These are phyloP conservation scores for Cactoblastis cactorum DNA, from an alignment of 2,888 invertebrate species.

Conservation along the genomic window DNA sequence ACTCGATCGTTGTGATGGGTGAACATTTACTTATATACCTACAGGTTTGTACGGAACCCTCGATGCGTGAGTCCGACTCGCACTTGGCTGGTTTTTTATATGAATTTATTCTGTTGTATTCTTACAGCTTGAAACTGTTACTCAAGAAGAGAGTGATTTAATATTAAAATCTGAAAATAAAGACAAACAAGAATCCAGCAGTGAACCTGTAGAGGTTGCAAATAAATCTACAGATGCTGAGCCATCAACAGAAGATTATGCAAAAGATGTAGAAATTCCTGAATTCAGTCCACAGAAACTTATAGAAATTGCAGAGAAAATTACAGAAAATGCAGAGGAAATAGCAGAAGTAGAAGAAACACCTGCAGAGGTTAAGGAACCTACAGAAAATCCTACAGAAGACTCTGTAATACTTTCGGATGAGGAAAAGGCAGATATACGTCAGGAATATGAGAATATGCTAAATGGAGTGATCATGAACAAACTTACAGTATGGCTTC, in stretches of 20 bases:
- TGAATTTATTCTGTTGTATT: not conserved
- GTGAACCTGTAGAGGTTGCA: slow-evolving; percentile 1
- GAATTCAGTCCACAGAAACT: too few relatives aligned
- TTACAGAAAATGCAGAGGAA: not conserved
- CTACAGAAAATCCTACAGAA: not conserved
- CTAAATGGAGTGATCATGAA: not conserved
- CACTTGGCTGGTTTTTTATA: not conserved
- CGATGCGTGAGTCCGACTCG: too few relatives aligned
- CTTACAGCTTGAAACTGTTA: not conserved
- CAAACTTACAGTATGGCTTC: not conserved
- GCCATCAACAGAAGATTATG: slow-evolving; percentile 10
- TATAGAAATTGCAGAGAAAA: not conserved
- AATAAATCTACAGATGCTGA: slow-evolving; percentile 1
- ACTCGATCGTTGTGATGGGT: too few relatives aligned
- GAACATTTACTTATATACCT: too few relatives aligned
- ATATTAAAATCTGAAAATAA: not conserved
- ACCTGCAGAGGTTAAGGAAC: not conserved
- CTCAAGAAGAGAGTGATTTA: not conserved
- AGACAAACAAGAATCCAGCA: not conserved
- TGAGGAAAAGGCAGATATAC: not conserved
- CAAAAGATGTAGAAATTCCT: not conserved
- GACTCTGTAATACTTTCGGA: not conserved
- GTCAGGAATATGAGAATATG: not conserved
- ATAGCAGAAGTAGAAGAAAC: not conserved
- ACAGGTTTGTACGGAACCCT: too few relatives aligned